Evolutionary conservation across 2,888 invertebrate species (phyloP).

Genomic region (Rhamphomyia laevipes): DNA sequence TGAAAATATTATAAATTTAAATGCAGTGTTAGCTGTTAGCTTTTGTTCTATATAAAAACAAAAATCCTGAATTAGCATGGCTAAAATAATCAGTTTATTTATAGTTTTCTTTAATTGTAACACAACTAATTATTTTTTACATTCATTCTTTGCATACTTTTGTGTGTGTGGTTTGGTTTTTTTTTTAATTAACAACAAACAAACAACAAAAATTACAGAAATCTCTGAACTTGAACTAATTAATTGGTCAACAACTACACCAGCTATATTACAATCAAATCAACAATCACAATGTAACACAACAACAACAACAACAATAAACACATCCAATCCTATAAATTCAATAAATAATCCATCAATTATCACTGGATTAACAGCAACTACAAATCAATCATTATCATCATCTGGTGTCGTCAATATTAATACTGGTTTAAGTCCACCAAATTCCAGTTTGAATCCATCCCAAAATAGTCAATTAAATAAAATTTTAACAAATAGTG

Average conservation of each 20-base stretch:
- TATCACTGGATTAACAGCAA: constrained; percentile 2
- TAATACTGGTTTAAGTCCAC: neutral
- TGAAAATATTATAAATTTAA: no score
- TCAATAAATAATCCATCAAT: neutral
- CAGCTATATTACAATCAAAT: neutral
- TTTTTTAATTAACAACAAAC: constrained; percentile 4
- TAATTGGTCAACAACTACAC: constrained; percentile 11
- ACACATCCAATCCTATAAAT: neutral
- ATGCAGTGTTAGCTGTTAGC: no score
- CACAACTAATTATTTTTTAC: no score
- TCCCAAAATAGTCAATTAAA: neutral
- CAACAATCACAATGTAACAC: neutral
- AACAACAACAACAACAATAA: neutral
- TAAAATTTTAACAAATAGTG: neutral
- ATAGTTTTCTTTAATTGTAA: no score
- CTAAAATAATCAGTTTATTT: no score
- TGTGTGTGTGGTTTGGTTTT: constrained; percentile 8
- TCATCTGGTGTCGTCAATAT: neutral
- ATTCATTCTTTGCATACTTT: neutral
- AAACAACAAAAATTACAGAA: constrained; percentile 14
- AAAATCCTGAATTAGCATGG: no score
- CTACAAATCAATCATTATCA: constrained; percentile 15
- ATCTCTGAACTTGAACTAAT: constrained; percentile 19
- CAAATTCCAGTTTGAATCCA: no score
- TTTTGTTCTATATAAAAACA: no score